Base-by-base conservation (phyloP, 2,888 invertebrate species). In the Callinectes sapidus region DNA sequence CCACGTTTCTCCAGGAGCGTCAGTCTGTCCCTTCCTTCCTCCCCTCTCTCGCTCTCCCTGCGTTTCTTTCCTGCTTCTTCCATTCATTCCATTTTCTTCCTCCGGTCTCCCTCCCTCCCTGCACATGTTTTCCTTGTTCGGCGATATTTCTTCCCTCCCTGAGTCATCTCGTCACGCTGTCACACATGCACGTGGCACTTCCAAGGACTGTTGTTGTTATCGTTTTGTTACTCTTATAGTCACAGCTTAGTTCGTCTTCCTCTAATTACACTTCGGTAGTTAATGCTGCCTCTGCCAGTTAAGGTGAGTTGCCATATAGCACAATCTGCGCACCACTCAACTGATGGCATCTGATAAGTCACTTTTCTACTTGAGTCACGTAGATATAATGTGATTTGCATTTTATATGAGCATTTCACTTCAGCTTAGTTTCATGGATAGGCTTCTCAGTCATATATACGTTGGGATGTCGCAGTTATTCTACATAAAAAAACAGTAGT, bases 91-190 rank as follows among this genome's bases (percentile, higher is more conserved):
- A 77, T 77, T 81, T 35, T 35, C 13, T 35, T 81, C 71, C 28
- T n/a, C 28, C 71, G 2, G 6, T 13, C 28, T 28, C 28, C 71
- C 81, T 81, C 18, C 81, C 35, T 81, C 81, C 35, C 35, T 16
- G 35, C 81, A 81, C 14, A 81, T 35, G 81, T 81, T 81, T 81
- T 81, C 81, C 81, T 81, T 13, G n/a, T 71, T 71, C n/a, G 71
- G 28, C 28, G 28, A 71, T 71, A 61, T 0, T 61, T 61, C 61
- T 61, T 61, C 61, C 23, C 13, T 61, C 61, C 23, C 61, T 18
- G 16, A 61, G 23, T 18, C 61, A 61, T 61, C 23, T 61, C 61
- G 61, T 61, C 18, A 61, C 61, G 13, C 23, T 23, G 23, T 61
- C 61, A 61, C 61, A 61, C 18, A 5, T 61, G 61, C 23, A 61